Conservation (phyloP, 2,888 invertebrate species). For the Aspidapion aeneum region DNA sequence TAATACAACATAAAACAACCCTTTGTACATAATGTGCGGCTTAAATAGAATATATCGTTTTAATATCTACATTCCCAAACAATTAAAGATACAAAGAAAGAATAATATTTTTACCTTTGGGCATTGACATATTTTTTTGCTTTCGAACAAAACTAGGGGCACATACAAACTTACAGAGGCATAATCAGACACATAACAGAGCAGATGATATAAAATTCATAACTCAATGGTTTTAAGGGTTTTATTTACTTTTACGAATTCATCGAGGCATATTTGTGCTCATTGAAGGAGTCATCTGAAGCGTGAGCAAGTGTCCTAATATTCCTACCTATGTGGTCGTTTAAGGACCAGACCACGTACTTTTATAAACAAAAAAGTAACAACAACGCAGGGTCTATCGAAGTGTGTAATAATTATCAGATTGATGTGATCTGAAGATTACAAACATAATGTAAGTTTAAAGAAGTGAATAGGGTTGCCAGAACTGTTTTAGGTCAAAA, state of each 20-base stretch:
- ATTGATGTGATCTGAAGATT: too few relatives aligned
- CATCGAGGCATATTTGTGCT: constrained; percentile 1
- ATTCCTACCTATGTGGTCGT: constrained; percentile 45
- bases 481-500: too few relatives aligned
- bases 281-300: constrained; percentile 29
- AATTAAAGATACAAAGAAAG: neutral
- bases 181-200: neutral
- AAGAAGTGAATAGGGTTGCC: too few relatives aligned
- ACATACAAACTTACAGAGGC: too few relatives aligned
- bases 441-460: too few relatives aligned
- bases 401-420: too few relatives aligned
- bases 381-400: too few relatives aligned
- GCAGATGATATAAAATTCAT: constrained; percentile 1
- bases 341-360: too few relatives aligned
- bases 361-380: too few relatives aligned
- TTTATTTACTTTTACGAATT: neutral
- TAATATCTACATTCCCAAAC: too few relatives aligned
- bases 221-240: neutral
- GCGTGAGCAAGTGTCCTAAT: constrained; percentile 42
- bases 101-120: neutral
- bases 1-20: too few relatives aligned
- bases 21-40: neutral
- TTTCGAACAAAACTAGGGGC: neutral
- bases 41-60: too few relatives aligned
- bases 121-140: neutral